Base-by-base conservation (phyloP, 2,797 vertebrate species). In the Poliocrania exsul region DNA sequence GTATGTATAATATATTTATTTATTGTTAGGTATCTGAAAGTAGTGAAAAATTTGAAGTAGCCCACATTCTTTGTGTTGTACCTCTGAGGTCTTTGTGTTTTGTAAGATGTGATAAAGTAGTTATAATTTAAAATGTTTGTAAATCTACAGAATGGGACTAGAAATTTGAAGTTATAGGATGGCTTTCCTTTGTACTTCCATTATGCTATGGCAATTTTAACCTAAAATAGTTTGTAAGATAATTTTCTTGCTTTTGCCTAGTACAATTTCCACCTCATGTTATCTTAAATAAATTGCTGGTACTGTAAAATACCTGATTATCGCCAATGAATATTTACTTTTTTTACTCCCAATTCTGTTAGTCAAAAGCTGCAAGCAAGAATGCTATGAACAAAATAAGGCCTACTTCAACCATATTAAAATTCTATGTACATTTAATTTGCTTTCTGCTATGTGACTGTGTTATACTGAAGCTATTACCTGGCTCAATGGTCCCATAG, bases 391-490 rank as follows among this genome's bases (percentile, higher is more conserved):
- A 71, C 47, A 50, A 96, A 96, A 61, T 78, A 80, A 87, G 69
- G 61, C 89, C 82, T 88, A 88, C 49, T 95, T 97, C 87, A 93
- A 89, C 91, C 86, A 23, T 87, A 88, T 97, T 97, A 95, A 96
- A 97, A 96, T 96, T 96, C 92, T 82, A 7, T 91, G 90, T 97
- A 95, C 95, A 93, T 97, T 97, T 97, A 96, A 97, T 97, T 97
- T 97, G 67, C 70, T 94, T 97, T 97, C 37, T 64, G 80, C 91
- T 96, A 57, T 96, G 81, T 96, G 94, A 84, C 75, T 94, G 47
- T 97, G 87, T 97, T 94, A 95, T 80, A 91, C 64, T 81, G 94
- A 95, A 96, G 89, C 94, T 98, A 96, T 97, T 97, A 97, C 94
- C 88, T 97, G 95, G 90, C 94, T 97, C 96, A 97, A 11, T 97